A percentile compares a stretch with the other conserved stretches of the same genome.
Conservation (phyloP, 2,888 invertebrate genomes). For the Caenorhabditis angaria region DNA sequence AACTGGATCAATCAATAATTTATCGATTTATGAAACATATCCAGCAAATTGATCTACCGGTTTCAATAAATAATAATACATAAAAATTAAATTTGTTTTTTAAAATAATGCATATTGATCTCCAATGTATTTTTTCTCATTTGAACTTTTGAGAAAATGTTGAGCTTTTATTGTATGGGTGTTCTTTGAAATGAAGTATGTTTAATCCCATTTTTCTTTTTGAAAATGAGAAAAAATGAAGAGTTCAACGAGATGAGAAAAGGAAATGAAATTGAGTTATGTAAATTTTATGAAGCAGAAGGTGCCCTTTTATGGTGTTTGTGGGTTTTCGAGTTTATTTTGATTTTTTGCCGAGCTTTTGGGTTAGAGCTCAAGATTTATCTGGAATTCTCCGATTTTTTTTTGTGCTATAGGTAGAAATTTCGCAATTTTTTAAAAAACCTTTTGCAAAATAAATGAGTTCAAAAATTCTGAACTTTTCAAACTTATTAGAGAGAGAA, state of each 20-base stretch:
- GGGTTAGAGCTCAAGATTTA: too few relatives aligned
- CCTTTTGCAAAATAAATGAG: too few relatives aligned
- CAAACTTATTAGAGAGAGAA: too few relatives aligned
- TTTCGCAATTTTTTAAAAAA: too few relatives aligned
- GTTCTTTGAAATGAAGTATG: too few relatives aligned
- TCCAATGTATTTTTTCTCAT: background rate
- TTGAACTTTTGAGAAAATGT: background rate
- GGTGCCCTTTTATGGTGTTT: background rate
- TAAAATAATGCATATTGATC: background rate
- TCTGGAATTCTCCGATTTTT: too few relatives aligned
- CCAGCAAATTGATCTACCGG: background rate
- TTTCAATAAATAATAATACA: background rate
- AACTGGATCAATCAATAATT: too few relatives aligned
- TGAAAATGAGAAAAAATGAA: conserved; percentile 14
- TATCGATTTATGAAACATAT: background rate
- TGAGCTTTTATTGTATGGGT: conserved; percentile 1
- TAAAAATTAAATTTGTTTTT: background rate
- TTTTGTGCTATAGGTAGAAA: too few relatives aligned
- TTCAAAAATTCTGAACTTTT: too few relatives aligned
- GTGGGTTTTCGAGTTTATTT: too few relatives aligned
- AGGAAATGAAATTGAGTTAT: background rate
- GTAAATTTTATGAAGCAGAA: background rate
- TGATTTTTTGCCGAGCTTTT: too few relatives aligned
- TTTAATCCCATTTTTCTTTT: too few relatives aligned
- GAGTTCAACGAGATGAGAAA: background rate